phyloP scores from a whole-genome alignment of 2,113 vertebrate species.

The Muscicapa adusta region DNA sequence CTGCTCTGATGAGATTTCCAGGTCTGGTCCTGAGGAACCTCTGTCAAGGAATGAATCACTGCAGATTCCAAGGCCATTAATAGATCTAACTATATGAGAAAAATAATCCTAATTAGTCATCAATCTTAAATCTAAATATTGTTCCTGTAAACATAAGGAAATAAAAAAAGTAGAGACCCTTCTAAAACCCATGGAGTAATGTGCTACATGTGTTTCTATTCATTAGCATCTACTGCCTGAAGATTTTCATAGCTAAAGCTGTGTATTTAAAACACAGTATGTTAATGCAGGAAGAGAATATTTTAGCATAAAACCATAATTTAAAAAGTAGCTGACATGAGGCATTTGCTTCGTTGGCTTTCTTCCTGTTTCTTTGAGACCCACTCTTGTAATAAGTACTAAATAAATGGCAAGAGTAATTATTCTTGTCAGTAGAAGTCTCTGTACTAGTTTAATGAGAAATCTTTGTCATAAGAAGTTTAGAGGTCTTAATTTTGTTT shows the following conservation, averaged over 20 bases:
- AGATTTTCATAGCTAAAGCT: background rate
- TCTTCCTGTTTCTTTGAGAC: background rate
- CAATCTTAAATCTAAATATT: background rate
- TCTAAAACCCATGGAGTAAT: background rate
- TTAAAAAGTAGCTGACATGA: background rate
- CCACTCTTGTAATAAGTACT: background rate
- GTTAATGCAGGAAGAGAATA: background rate
- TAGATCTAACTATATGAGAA: background rate
- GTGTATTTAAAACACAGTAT: background rate
- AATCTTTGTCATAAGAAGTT: background rate
- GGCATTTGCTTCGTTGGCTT: background rate
- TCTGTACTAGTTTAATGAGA: background rate
- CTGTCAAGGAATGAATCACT: background rate
- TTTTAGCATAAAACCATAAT: background rate
- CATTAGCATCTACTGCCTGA: background rate
- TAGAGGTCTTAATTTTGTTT: background rate
- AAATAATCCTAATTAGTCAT: background rate
- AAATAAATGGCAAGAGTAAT: background rate
- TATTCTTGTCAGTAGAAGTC: background rate
- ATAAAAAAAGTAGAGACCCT: background rate
- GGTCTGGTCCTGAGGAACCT: background rate
- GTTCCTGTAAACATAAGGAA: background rate
- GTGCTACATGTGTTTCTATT: background rate
- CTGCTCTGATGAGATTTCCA: background rate
- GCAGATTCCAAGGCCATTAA: background rate